These are phyloP conservation scores for Acanthaster planci DNA, from an alignment of 35 echinoderm and acorn worm species.

Conservation along the genomic window DNA sequence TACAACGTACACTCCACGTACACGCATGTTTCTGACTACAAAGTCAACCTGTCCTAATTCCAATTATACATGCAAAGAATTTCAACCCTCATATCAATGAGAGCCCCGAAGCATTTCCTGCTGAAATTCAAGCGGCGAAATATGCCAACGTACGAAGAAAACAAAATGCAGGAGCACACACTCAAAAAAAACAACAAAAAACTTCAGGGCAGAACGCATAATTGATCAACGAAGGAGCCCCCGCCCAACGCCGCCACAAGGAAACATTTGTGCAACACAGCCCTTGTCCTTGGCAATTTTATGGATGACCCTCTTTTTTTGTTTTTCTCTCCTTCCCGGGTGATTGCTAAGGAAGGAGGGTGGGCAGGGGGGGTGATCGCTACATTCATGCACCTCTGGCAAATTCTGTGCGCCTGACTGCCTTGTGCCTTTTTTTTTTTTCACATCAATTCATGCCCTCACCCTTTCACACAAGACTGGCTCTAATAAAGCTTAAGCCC, in stretches of 20 bases:
- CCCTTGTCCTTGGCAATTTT: neutral
- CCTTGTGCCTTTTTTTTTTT: neutral
- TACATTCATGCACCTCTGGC: neutral
- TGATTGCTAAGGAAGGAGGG: too few species aligned
- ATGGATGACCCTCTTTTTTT: neutral
- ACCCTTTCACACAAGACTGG: neutral
- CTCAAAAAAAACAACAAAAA: neutral
- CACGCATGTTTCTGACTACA: too few species aligned
- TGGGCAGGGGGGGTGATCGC: too few species aligned
- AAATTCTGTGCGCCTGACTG: slow-evolving; percentile 14
- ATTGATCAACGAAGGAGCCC: neutral
- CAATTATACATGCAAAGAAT: too few species aligned
- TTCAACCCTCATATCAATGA: too few species aligned
- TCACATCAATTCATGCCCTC: neutral
- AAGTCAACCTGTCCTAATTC: too few species aligned
- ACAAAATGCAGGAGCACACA: too few species aligned
- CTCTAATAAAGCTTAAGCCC: neutral
- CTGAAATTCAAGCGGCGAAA: too few species aligned
- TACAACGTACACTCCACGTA: too few species aligned
- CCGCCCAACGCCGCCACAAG: neutral
- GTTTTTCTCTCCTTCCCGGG: too few species aligned
- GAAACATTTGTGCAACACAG: slow-evolving; percentile 1
- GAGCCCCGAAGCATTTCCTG: too few species aligned
- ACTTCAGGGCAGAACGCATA: neutral
- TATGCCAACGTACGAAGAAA: too few species aligned